These are phyloP conservation scores for Lordiphosa mommai DNA, from an alignment of 1,140 invertebrate species.

Conservation along the genomic window DNA sequence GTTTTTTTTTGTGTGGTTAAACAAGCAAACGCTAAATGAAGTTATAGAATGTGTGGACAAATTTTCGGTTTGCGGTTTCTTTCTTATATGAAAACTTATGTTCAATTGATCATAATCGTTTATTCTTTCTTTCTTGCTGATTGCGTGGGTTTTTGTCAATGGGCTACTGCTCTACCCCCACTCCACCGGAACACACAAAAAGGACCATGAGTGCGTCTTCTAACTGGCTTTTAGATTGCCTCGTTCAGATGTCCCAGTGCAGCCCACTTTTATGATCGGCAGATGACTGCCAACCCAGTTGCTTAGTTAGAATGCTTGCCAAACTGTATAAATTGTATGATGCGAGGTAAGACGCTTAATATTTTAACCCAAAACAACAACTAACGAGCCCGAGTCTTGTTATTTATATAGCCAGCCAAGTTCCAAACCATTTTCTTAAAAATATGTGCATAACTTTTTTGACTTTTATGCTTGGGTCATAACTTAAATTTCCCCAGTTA, in stretches of 20 bases:
- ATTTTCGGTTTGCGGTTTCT: too few relatives aligned
- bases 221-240: neutral
- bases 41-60: conserved; percentile 24
- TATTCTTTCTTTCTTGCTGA: neutral
- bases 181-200: neutral
- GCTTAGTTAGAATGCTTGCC: neutral
- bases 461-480: conserved; percentile 31
- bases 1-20: conserved; percentile 38
- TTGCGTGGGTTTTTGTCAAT: conserved; percentile 11
- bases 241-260: neutral
- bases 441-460: conserved; percentile 15
- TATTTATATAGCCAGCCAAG: conserved; percentile 20
- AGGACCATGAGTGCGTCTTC: neutral
- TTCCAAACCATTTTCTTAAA: conserved; percentile 13
- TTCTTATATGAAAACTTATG: too few relatives aligned
- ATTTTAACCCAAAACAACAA: conserved; percentile 21
- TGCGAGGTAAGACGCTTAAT: conserved; percentile 9
- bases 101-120: too few relatives aligned
- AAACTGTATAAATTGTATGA: conserved; percentile 1
- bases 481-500: conserved; percentile 27
- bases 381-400: conserved; percentile 3
- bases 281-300: conserved; percentile 30
- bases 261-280: neutral
- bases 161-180: neutral
- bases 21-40: conserved; percentile 31